Evolutionary conservation across 2,888 invertebrate genomes (phyloP), one percentile per base, ranked within the genome.

Genomic region (Axea sp.): DNA sequence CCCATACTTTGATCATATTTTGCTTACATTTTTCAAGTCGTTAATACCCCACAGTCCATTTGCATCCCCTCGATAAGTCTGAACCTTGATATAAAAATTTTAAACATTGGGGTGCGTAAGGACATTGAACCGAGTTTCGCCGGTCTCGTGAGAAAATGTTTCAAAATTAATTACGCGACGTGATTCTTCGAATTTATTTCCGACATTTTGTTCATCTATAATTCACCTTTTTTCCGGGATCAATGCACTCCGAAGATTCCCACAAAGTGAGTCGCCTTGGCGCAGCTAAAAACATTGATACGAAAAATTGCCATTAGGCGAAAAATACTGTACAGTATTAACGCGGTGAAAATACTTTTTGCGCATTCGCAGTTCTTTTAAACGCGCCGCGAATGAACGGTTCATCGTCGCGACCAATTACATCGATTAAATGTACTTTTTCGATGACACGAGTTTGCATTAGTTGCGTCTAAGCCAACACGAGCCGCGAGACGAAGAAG

Each of bases 1-100:
- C 59, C 65, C 33, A 64, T 43, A 72, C 65, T 72, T 65, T 65
- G 72, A 65, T 65, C 65, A 72, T 65, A 72, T 72, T 71, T 72
- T 72, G 57, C 43, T 43, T 72, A 45, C 65, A 72, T 72, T 72
- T 72, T 72, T 72, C 47, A 65, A 65, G 45, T 65, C 53, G 45
- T 65, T 72, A 72, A 72, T 72, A 72, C 59, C 53, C 62, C 51
- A 8, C 45, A 35, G 26, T 57, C 45, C 53, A 45, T 62, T 28
- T 22, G 28, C 62, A 51, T 41, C 71, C 57, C 64, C 51, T 37
- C 51, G 28, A 43, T 43, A 41, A 57, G 64, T 43, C 64, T 15
- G 43, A 49, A 43, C 33, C 57, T 62, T 31, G 53, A 19, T 28
- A 57, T 71, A 71, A 51, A 71, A 62, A 39, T 71, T 71, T 45